phyloP scores from a whole-genome alignment of 2,888 invertebrate genomes.

The Spialia ferax region DNA sequence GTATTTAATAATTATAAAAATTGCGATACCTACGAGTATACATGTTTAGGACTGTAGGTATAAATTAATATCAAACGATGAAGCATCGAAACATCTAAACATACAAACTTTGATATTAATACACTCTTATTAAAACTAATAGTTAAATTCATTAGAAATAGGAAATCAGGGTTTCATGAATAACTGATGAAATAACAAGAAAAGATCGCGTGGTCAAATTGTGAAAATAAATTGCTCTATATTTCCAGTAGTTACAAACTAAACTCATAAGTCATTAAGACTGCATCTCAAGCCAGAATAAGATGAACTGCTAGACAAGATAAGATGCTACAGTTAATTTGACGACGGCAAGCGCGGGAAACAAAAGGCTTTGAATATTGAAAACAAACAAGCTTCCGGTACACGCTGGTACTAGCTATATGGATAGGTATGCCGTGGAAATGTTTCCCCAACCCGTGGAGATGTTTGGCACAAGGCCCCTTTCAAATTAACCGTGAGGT shows the following conservation, averaged over 20 bases:
- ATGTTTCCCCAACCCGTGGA: constrained; percentile 25
- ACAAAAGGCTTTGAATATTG: constrained; percentile 39
- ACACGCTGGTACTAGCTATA: not conserved
- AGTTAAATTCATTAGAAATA: no score
- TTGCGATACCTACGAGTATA: no score
- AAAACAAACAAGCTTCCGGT: constrained; percentile 37
- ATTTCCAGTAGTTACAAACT: no score
- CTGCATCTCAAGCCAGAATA: not conserved
- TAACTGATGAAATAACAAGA: not conserved
- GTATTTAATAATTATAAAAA: no score
- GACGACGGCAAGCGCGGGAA: constrained; percentile 15
- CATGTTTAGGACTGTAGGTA: no score
- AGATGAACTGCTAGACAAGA: not conserved
- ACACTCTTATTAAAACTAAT: no score
- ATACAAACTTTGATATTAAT: no score
- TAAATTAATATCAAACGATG: no score
- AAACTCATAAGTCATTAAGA: no score
- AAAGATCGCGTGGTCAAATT: not conserved
- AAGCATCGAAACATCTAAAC: no score
- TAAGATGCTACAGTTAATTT: constrained; percentile 20
- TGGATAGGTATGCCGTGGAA: constrained; percentile 20
- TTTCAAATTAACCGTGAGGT: constrained; percentile 43
- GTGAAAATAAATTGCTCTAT: no score
- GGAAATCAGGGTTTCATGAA: not conserved
- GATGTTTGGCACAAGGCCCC: constrained; percentile 39